Evolutionary conservation across 2,797 vertebrate species (phyloP), one percentile per base, ranked within the genome.

Genomic region (Ctenopoma multispine): DNA sequence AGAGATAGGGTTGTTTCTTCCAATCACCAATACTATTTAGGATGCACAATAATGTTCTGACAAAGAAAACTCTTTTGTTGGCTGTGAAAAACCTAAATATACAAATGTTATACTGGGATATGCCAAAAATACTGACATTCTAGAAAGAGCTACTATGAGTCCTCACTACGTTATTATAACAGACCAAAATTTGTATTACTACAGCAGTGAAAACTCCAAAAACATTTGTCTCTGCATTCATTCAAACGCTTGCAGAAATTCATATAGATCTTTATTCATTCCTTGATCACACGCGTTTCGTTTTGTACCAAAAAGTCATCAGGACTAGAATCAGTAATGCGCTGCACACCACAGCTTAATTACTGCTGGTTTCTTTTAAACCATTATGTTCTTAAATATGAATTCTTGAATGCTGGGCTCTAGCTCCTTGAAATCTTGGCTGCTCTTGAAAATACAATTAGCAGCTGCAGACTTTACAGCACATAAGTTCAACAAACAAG

Each of bases 401-500:
- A 70, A 54, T 18, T 14, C 38, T 29, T 18, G 12, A 40, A 36
- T 54, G 21, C 31, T 15, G 23, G 15, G 1, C 8, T 11, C 31
- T 1, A 46, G 34, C 46, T 64, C 48, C 69, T 47, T 9, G 21
- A 51, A 49, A 61, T n/a, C 72, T 73, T 31, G 31, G 36, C 60
- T 47, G 20, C 29, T 61, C 66, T 64, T 63, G 31, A 51, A 75
- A 81, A 65, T 57, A 71, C 54, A 64, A 68, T 72, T 60, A 79
- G 69, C 62, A 34, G 46, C 57, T 20, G 34, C 18, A 38, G 17
- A 59, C 54, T 79, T 80, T 49, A 68, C 24, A 62, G 62, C 64
- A 20, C 41, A 41, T 4, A 47, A 78, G 43, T 82, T 81, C 63
- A 67, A 72, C 63, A 82, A 84, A 87, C 81, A 86, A 81, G 73